Base-by-base conservation (phyloP, 2,888 invertebrate genomes). In the Boloria selene region DNA sequence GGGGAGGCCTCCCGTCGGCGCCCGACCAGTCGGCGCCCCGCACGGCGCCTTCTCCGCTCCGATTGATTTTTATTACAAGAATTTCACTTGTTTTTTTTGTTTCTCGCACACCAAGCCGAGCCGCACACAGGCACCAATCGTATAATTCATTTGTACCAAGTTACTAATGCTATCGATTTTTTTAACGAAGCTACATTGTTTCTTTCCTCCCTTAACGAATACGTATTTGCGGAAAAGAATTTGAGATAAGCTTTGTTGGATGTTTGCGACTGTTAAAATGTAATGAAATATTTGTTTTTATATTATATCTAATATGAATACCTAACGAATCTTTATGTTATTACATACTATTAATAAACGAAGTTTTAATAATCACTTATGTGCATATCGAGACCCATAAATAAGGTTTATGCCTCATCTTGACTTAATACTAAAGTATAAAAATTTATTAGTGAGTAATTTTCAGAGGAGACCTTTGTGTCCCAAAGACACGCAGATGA, bases 61-160 rank as follows among this genome's bases (percentile, higher is more conserved):
- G 92, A 93, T 92, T 92, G 92, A 92, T 92, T 93, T 92, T 92
- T 92, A 92, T 92, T 93, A 92, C 91, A 91, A 91, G 92, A 90
- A 92, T 91, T 90, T 90, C 83, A 86, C 86, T 89, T 85, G 86
- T 83, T 85, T 88, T n/a, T 90, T 91, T 88, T 88, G 86, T 88
- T 90, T 86, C 83, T 80, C 88, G 85, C 88, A 87, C 89, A 87
- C 86, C 73, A 79, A 84, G 82, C 81, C 80, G 75, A 76, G 77
- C 87, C 90, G 86, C 90, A 91, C 90, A 90, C 90, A 87, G 67
- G 80, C 82, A 83, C 79, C 80, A 88, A 73, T 87, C 86, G 87
- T 87, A 91, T 91, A 91, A 91, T 91, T 91, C 90, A 87, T 91
- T 90, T 92, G 91, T 91, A 90, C 89, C 83, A 82, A 87, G 86